Conservation (phyloP, 2,888 invertebrate genomes). For the Leistus spinibarbis region DNA sequence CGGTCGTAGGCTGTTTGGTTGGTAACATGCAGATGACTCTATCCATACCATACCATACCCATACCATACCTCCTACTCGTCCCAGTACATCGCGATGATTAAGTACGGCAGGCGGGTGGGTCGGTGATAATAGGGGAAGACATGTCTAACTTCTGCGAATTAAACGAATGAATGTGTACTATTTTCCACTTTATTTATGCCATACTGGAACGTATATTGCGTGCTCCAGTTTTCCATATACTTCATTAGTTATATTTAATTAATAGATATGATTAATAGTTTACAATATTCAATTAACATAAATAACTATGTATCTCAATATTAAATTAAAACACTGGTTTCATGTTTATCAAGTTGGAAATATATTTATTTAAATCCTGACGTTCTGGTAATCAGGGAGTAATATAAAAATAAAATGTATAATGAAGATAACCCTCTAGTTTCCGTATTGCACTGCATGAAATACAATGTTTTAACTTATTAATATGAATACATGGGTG, state of each 20-base stretch:
- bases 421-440: no score
- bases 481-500: no score
- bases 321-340: neutral
- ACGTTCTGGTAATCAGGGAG: no score
- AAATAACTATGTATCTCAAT: neutral
- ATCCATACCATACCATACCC: neutral
- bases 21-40: slow-evolving; percentile 2
- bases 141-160: neutral
- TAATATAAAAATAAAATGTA: no score
- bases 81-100: neutral
- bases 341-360: neutral
- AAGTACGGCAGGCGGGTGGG: neutral
- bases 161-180: neutral
- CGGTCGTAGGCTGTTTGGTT: slow-evolving; percentile 19
- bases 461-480: no score
- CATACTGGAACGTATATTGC: neutral
- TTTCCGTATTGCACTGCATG: no score
- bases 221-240: neutral
- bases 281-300: neutral
- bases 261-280: neutral
- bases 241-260: neutral
- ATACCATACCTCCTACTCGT: neutral
- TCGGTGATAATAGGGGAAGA: neutral
- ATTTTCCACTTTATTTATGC: slow-evolving; percentile 10
- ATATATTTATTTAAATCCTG: neutral